Conservation (phyloP, 2,797 vertebrate genomes). For the Gallinago nigripennis region DNA sequence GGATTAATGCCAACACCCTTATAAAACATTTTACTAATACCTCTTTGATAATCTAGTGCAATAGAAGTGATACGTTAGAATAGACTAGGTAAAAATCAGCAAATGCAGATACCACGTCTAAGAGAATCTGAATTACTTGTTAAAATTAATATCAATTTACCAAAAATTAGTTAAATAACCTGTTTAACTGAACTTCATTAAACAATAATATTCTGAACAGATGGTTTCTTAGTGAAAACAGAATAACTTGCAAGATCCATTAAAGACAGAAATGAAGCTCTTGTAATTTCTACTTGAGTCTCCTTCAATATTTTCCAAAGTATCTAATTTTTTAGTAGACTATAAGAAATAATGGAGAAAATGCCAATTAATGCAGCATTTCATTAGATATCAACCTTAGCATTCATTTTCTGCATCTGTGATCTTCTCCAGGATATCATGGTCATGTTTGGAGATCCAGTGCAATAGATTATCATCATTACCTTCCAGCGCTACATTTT, state of each 20-base stretch:
- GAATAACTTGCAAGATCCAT: constrained; percentile 27
- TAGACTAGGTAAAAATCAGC: constrained; percentile 63
- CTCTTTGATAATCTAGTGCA: constrained; percentile 72
- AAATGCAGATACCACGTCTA: constrained; percentile 66
- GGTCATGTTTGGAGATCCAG: constrained; percentile 49
- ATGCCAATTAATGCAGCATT: constrained; percentile 57
- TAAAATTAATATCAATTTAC: constrained; percentile 53
- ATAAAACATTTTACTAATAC: constrained; percentile 64
- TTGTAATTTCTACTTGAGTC: constrained; percentile 46
- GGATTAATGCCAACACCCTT: constrained; percentile 66
- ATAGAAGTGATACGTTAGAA: constrained; percentile 69
- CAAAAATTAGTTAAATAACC: constrained; percentile 37
- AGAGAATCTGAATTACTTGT: constrained; percentile 55
- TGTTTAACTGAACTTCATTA: constrained; percentile 45
- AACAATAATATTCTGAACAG: constrained; percentile 51
- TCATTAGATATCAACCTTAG: constrained; percentile 13
- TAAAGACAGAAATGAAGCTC: constrained; percentile 46
- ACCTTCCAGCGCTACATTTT: constrained; percentile 55
- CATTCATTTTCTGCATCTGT: constrained; percentile 58
- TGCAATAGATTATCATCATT: constrained; percentile 72
- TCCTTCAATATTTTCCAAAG: constrained; percentile 51
- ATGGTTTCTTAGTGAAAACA: constrained; percentile 46
- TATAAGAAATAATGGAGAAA: constrained; percentile 63
- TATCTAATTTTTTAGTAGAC: constrained; percentile 56
- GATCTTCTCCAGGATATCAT: constrained; percentile 55